Evolutionary conservation across 2,113 vertebrate species (phyloP), one percentile per base, ranked within the genome.

Genomic region (Collichthys lucidus): DNA sequence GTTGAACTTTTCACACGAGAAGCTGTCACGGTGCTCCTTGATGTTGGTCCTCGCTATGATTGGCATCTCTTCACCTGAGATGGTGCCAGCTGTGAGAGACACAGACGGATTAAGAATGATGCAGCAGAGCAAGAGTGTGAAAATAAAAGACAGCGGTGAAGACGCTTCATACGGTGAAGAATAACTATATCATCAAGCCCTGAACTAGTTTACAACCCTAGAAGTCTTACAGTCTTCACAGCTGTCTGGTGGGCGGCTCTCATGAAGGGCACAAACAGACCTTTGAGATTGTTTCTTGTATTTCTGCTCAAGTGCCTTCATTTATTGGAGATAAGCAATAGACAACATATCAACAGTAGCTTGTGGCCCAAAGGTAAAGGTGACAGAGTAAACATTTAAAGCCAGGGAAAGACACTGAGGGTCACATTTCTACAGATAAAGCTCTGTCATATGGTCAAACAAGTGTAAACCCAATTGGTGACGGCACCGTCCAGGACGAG

Each of bases 1-100:
- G 92, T 98, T 98, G 92, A 98, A 99, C 89, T 98, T 98, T 75
- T 98, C 98, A 80, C 96, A 98, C 19, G 98, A 98, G 94, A 99
- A 99, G 70, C 96, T 97, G 91, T 99, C 97, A 22, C 96, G 95
- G 94, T 98, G 97, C 87, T 99, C 97, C 89, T 96, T 97, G 93
- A 99, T 96, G 90, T 97, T 97, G 79, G 93, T 96, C 88, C 96
- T 97, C 31, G 96, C 96, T 74, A 98, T 92, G 77, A 99, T 96
- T 72, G 96, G 95, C 82, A 97, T 96, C 91, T 99, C 98, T 77
- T 99, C 98, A 24, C 98, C 98, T n/a, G 97, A 97, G 94, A 98
- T 97, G 42, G 97, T 98, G 65, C 98, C 98, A 83, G 97, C 98
- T 99, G 90, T 0, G 5, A 59, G 11, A 2, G 12, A 66, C 14